These are phyloP conservation scores for Subanguina moxae DNA, from an alignment of 1,140 invertebrate species.

Conservation along the genomic window DNA sequence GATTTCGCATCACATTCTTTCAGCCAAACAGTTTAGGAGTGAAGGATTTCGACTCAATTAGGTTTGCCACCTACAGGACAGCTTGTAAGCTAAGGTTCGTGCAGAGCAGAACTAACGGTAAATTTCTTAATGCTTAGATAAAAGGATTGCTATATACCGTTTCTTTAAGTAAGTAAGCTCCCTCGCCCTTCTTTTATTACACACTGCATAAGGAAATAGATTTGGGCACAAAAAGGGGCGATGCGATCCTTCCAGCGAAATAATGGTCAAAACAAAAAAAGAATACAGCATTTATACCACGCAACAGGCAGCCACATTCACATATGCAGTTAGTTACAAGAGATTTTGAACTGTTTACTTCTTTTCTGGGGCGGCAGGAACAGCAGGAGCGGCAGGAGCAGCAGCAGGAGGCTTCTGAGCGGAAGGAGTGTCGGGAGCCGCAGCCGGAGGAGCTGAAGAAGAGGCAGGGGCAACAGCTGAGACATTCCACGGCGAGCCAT, in stretches of 20 bases:
- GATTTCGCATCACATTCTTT: conserved; percentile 4
- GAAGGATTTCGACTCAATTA: conserved; percentile 88
- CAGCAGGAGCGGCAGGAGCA: conserved; percentile 10
- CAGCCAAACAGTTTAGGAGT: conserved; percentile 64
- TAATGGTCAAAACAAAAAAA: too few relatives aligned
- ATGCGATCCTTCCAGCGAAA: too few relatives aligned
- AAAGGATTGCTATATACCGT: too few relatives aligned
- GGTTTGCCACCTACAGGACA: conserved; percentile 92
- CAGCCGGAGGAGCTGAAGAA: not conserved
- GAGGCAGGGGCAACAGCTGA: too few relatives aligned
- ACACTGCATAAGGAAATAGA: too few relatives aligned
- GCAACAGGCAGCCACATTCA: too few relatives aligned
- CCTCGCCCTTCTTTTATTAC: too few relatives aligned
- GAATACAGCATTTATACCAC: too few relatives aligned
- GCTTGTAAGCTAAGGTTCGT: conserved; percentile 93
- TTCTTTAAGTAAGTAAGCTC: too few relatives aligned
- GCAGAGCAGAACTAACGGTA: conserved; percentile 85
- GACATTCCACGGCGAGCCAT: conserved; percentile 20
- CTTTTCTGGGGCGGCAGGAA: conserved; percentile 8
- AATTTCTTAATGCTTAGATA: not conserved
- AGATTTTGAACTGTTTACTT: not conserved
- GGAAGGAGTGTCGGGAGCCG: too few relatives aligned
- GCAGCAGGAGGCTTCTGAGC: not conserved
- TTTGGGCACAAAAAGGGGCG: too few relatives aligned
- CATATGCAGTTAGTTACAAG: too few relatives aligned